phyloP scores from a whole-genome alignment of 2,888 invertebrate genomes.

The Tenthredo amoena region DNA sequence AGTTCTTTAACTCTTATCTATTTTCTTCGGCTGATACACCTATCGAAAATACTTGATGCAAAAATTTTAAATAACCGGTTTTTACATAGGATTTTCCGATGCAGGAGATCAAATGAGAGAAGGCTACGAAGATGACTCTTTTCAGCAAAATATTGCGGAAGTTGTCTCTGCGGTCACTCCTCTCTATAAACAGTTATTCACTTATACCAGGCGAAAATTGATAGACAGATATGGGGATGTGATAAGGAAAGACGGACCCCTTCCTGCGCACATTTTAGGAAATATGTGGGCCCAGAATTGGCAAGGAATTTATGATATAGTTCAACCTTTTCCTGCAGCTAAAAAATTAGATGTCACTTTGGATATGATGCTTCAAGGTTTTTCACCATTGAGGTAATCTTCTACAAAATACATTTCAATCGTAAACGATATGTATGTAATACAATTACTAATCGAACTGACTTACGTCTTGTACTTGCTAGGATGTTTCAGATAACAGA shows the following conservation, averaged over 20 bases:
- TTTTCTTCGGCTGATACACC: conserved; percentile 23
- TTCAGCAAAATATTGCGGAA: conserved; percentile 81
- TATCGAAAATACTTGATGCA: conserved; percentile 22
- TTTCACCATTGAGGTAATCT: conserved; percentile 85
- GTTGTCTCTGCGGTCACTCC: conserved; percentile 80
- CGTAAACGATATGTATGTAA: not conserved
- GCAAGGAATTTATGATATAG: conserved; percentile 87
- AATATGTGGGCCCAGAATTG: conserved; percentile 93
- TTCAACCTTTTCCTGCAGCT: conserved; percentile 87
- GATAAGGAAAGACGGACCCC: conserved; percentile 85
- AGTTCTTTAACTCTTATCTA: conserved; percentile 57
- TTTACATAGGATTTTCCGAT: conserved; percentile 84
- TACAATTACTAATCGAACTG: conserved; percentile 35
- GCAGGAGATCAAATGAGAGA: conserved; percentile 91
- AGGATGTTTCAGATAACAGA: conserved; percentile 92
- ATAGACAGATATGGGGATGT: conserved; percentile 83
- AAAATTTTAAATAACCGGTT: conserved; percentile 32
- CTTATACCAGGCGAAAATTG: conserved; percentile 87
- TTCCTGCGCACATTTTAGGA: conserved; percentile 92
- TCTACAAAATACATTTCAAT: not conserved
- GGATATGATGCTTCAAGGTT: conserved; percentile 88
- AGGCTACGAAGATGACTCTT: conserved; percentile 85
- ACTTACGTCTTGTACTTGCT: conserved; percentile 60
- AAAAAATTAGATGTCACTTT: conserved; percentile 87
- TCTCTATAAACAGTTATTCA: conserved; percentile 90